Base-by-base conservation (phyloP, 2,888 invertebrate genomes). In the Dysmachus trigonus region DNA sequence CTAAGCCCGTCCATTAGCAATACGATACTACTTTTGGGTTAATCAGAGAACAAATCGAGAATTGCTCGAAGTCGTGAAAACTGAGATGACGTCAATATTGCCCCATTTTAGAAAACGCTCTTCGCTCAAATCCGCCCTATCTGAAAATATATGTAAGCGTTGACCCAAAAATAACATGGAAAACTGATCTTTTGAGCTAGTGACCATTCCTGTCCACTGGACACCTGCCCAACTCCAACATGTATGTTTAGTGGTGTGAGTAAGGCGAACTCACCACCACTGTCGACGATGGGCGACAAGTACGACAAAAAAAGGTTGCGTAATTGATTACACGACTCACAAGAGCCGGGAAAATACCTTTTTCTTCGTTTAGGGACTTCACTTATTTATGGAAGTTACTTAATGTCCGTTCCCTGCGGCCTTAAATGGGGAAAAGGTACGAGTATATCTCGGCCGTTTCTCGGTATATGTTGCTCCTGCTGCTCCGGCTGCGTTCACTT, bases 251-350 rank as follows among this genome's bases (percentile, higher is more conserved):
- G 15, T 10, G 41, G 10, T 41, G 41, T 41, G 31, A 72, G 30
- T 3, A 72, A 15, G 7, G 13, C 3, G 35, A 15, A 13, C 38
- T 0, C 3, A 41, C 13, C 15, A 6, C 38, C 10, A 22, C 33
- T 1, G 10, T n/a, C 38, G 22, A 41, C 41, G 2, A 27, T 76
- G 76, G 38, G n/a, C 15, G 73, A 72, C 74, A 18, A 38, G 33
- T 76, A 13, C 35, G 76, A 38, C 35, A 76, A 38, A 35, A 41
- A 76, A 38, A 33, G 38, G 41, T 38, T 38, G 22, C 76, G 76
- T 76, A 76, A 76, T 35, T 76, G 76, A 76, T 76, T 76, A 76
- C 76, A 76, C 76, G 22, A 76, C 35, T 76, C 76, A n/a, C 13
- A 33, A 76, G 38, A 76, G 76, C 13, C 35, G 38, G 41, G n/a